phyloP scores from a whole-genome alignment of 2,113 vertebrate species.

The Eulacestoma nigropectus region DNA sequence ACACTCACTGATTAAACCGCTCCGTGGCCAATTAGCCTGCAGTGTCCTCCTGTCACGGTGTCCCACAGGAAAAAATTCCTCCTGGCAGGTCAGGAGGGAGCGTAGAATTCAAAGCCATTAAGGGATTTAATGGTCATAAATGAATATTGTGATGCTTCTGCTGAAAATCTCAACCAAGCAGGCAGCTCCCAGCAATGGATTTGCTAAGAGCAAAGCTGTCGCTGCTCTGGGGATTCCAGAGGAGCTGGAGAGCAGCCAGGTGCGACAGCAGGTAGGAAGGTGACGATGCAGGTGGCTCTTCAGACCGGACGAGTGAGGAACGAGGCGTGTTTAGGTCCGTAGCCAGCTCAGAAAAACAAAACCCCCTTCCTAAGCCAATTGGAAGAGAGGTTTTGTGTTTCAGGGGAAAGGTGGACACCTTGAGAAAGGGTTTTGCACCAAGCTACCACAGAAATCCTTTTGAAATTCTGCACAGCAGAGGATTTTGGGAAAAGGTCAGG shows the following conservation, averaged over 20 bases:
- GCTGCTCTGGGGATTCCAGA: background rate
- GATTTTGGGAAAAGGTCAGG: background rate
- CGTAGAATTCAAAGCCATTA: background rate
- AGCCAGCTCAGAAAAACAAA: background rate
- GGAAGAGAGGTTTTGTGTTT: background rate
- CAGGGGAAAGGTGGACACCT: background rate
- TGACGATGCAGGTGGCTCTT: background rate
- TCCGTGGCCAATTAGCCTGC: background rate
- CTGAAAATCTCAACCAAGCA: background rate
- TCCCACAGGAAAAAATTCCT: background rate
- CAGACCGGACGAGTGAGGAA: rapidly evolving
- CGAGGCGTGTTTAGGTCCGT: rapidly evolving
- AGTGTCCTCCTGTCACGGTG: background rate
- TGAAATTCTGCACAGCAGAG: background rate
- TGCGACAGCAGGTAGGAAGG: background rate
- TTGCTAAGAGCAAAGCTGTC: background rate
- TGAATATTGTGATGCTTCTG: background rate
- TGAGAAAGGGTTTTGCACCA: background rate
- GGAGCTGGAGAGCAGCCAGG: background rate
- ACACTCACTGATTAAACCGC: background rate
- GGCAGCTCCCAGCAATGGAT: background rate
- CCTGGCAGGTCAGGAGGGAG: background rate
- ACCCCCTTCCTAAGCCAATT: rapidly evolving
- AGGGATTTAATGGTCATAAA: background rate
- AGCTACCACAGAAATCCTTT: background rate